Evolutionary conservation across 2,797 vertebrate species (phyloP).

Genomic region (Glossophaga mutica): DNA sequence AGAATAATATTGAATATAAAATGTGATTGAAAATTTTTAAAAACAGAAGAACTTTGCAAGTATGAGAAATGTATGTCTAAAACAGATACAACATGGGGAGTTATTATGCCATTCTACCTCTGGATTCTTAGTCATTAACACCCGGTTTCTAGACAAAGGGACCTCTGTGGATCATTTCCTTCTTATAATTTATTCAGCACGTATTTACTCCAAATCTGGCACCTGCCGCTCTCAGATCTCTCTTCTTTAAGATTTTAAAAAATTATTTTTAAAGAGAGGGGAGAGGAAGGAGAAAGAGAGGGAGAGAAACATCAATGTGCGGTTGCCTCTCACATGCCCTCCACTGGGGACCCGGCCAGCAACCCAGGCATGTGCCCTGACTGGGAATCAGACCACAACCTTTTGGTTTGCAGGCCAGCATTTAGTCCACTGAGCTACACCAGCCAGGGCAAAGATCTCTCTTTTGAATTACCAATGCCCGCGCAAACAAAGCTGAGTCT

Average conservation of each 20-base stretch:
- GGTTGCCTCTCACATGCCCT: too few species aligned
- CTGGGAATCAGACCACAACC: too few species aligned
- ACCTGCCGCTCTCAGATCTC: neutral
- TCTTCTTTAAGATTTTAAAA: too few species aligned
- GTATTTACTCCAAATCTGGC: neutral
- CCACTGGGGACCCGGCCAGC: too few species aligned
- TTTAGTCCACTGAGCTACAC: too few species aligned
- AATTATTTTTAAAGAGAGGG: too few species aligned
- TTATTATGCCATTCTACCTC: neutral
- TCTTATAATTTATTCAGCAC: neutral
- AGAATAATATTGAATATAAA: neutral
- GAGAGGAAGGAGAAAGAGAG: too few species aligned
- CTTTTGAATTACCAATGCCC: neutral
- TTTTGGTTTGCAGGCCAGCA: too few species aligned
- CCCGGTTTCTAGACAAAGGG: neutral
- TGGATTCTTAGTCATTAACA: neutral
- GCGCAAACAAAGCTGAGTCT: neutral
- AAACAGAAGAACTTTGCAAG: neutral
- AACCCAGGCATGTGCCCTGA: too few species aligned
- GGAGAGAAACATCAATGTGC: too few species aligned
- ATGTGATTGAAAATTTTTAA: neutral
- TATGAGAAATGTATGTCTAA: neutral
- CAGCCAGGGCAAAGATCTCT: neutral
- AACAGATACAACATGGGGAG: neutral
- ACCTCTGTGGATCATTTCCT: neutral